Conservation (phyloP, 2,797 vertebrate species). For the Coreius guichenoti region DNA sequence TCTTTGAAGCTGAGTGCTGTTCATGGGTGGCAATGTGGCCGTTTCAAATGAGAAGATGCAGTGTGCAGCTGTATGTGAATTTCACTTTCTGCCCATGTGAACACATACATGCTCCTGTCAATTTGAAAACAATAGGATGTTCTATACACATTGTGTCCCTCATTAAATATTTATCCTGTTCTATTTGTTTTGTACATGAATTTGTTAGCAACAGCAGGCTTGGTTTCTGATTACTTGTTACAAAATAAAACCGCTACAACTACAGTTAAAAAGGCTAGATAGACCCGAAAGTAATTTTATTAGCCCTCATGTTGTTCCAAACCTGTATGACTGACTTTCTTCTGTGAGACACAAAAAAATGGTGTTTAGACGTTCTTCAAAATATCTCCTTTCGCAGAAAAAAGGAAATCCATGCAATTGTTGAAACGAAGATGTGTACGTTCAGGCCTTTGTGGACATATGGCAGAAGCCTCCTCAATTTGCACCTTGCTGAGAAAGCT, state of each 20-base stretch:
- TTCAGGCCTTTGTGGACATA: constrained; percentile 59
- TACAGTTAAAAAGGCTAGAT: background rate
- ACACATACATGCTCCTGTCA: background rate
- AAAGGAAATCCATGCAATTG: background rate
- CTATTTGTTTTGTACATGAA: constrained; percentile 39
- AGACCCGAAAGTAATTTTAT: background rate
- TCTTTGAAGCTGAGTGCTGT: constrained; percentile 23
- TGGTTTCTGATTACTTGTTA: background rate
- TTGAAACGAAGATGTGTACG: constrained; percentile 1
- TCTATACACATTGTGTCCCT: background rate
- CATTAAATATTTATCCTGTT: constrained; percentile 28
- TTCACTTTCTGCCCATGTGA: background rate
- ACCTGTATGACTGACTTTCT: background rate
- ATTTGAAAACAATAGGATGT: background rate
- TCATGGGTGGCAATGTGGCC: constrained; percentile 10
- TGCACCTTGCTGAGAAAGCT: constrained; percentile 70
- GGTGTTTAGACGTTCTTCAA: background rate
- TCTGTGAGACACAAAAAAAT: background rate
- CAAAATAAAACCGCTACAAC: background rate
- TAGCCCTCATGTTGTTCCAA: background rate
- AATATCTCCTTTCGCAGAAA: background rate
- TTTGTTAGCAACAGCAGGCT: background rate
- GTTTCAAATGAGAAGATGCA: background rate
- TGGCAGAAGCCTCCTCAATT: constrained; percentile 69
- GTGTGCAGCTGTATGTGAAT: background rate